Evolutionary conservation across 1,140 invertebrate species (phyloP).

Genomic region (Lordiphosa clarofinis): DNA sequence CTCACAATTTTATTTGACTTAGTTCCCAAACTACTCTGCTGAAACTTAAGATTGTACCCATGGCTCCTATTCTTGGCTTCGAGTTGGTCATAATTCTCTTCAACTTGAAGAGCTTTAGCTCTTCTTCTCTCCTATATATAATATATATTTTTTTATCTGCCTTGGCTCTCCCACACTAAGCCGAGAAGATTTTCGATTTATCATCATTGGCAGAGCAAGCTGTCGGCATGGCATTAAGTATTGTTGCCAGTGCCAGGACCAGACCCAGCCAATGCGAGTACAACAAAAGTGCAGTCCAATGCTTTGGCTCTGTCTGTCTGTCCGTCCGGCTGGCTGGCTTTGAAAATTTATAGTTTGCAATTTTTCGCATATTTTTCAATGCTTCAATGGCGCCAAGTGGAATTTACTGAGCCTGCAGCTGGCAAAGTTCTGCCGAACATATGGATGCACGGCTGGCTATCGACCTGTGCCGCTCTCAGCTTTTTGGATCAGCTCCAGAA

Average conservation of each 20-base stretch:
- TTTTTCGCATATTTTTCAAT: slow-evolving; percentile 76
- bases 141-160: neutral
- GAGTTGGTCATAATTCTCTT: too few species aligned
- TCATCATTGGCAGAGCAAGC: slow-evolving; percentile 69
- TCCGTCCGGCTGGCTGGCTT: slow-evolving; percentile 20
- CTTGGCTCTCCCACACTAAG: slow-evolving; percentile 37
- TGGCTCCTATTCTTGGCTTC: too few species aligned
- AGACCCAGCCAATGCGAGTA: slow-evolving; percentile 21
- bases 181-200: slow-evolving; percentile 73
- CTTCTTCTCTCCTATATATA: too few species aligned
- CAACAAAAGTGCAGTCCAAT: slow-evolving; percentile 10
- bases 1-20: too few species aligned
- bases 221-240: slow-evolving; percentile 68
- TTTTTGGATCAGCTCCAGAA: slow-evolving; percentile 33
- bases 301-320: slow-evolving; percentile 11
- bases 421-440: slow-evolving; percentile 31
- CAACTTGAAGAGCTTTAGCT: slow-evolving; percentile 25
- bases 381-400: slow-evolving; percentile 42
- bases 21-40: too few species aligned
- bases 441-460: slow-evolving; percentile 27
- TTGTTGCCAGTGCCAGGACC: slow-evolving; percentile 42
- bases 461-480: slow-evolving; percentile 8
- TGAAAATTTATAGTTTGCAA: slow-evolving; percentile 70
- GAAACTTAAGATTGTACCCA: too few species aligned
- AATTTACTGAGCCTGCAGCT: slow-evolving; percentile 47